Percentiles rank a stretch among this genome's conserved stretches.
These are phyloP conservation scores for Orientallactaga sibirica DNA, from an alignment of 2,797 vertebrate species.

Conservation along the genomic window DNA sequence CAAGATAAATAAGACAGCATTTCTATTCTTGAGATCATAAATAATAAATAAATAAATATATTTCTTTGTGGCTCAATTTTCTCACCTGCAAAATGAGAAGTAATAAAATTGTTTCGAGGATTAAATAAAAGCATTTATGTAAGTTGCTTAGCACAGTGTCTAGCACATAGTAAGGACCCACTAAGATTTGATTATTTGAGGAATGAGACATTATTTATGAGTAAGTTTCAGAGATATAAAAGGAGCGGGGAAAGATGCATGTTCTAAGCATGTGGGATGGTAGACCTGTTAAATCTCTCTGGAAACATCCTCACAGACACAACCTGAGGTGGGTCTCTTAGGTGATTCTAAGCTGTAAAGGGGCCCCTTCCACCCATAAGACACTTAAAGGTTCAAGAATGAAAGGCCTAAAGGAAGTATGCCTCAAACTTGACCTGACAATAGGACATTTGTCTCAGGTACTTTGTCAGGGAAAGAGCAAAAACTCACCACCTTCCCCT, in stretches of 20 bases:
- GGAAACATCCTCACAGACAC: not conserved
- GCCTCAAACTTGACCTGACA: not conserved
- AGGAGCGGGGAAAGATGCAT: not conserved
- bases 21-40: not conserved
- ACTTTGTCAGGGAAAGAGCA: constrained; percentile 32
- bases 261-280: not conserved
- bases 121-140: constrained; percentile 52
- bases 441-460: constrained; percentile 12
- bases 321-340: not conserved
- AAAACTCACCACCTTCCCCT: not conserved
- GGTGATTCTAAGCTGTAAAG: constrained; percentile 20
- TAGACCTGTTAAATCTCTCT: not conserved
- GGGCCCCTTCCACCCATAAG: not conserved
- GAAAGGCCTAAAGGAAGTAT: constrained; percentile 13
- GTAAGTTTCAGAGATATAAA: constrained; percentile 38
- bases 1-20: constrained; percentile 46
- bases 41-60: not conserved
- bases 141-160: constrained; percentile 35
- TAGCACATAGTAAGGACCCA: constrained; percentile 29
- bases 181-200: constrained; percentile 43
- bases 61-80: constrained; percentile 48
- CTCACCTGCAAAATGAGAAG: constrained; percentile 39
- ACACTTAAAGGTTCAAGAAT: not conserved
- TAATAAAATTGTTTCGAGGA: constrained; percentile 19
- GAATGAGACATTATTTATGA: constrained; percentile 28